Evolutionary conservation across 2,888 invertebrate species (phyloP).

Genomic region (Synergus umbraculus): DNA sequence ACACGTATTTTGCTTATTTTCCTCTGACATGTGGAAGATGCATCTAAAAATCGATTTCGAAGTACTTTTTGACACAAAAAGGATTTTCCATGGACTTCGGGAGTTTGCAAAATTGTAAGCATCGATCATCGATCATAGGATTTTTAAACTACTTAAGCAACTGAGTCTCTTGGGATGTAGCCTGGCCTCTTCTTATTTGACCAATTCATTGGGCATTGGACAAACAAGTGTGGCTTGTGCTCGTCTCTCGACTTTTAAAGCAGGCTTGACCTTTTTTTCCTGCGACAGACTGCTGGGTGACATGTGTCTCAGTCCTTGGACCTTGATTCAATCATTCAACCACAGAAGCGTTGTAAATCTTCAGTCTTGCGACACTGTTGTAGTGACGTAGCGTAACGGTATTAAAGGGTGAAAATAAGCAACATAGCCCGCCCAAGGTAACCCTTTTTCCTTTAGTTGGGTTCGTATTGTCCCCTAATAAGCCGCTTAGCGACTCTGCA

Average conservation of each 20-base stretch:
- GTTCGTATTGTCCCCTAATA: slow-evolving; percentile 62
- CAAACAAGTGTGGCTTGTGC: slow-evolving; percentile 31
- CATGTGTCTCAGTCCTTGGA: slow-evolving; percentile 47
- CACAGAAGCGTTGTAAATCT: slow-evolving; percentile 62
- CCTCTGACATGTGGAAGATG: background rate
- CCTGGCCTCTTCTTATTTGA: slow-evolving; percentile 54
- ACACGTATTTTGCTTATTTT: background rate
- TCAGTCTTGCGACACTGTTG: slow-evolving; percentile 51
- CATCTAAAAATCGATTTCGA: background rate
- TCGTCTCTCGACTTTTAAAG: slow-evolving; percentile 19
- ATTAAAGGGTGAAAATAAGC: background rate
- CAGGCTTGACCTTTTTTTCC: slow-evolving; percentile 21
- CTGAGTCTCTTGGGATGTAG: slow-evolving; percentile 43
- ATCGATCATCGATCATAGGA: slow-evolving; percentile 35
- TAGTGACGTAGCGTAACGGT: background rate
- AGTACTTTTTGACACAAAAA: background rate
- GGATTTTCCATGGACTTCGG: background rate
- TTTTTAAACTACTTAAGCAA: slow-evolving; percentile 39
- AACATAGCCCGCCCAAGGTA: slow-evolving; percentile 53
- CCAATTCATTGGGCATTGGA: slow-evolving; percentile 59
- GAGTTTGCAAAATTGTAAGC: background rate
- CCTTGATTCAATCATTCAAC: background rate
- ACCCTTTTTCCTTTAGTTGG: slow-evolving; percentile 56
- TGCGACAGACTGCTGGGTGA: slow-evolving; percentile 39
- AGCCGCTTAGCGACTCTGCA: slow-evolving; percentile 71